phyloP scores from a whole-genome alignment of 2,888 invertebrate species.

The Mactromeris polynyma region DNA sequence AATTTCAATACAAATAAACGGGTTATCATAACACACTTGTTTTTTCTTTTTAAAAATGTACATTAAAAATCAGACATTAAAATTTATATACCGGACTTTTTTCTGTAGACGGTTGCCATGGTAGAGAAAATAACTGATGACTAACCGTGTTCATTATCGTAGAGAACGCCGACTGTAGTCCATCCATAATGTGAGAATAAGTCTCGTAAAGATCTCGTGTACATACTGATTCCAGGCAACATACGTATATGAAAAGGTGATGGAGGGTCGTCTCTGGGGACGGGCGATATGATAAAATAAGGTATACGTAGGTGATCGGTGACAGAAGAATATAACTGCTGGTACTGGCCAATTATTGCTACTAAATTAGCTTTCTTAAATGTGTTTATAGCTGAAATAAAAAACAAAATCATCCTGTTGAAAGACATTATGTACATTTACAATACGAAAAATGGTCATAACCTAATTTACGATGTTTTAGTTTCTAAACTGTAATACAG shows the following conservation, averaged over 20 bases:
- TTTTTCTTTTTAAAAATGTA: too few relatives aligned
- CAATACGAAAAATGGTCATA: not conserved
- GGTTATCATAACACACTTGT: too few relatives aligned
- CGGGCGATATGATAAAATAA: conserved; percentile 81
- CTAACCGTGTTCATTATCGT: conserved; percentile 68
- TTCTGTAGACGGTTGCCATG: too few relatives aligned
- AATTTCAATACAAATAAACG: too few relatives aligned
- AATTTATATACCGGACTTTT: too few relatives aligned
- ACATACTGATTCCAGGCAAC: conserved; percentile 75
- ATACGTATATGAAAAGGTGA: conserved; percentile 76
- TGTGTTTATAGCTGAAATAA: conserved; percentile 62
- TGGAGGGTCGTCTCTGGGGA: conserved; percentile 63
- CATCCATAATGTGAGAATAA: conserved; percentile 78
- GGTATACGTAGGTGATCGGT: conserved; percentile 80
- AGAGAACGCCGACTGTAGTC: conserved; percentile 76
- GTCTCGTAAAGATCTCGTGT: conserved; percentile 76
- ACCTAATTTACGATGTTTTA: not conserved
- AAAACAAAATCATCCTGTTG: not conserved
- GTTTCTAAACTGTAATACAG: not conserved
- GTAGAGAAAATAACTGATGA: not conserved
- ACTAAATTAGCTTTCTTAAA: conserved; percentile 66
- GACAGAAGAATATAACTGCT: conserved; percentile 76
- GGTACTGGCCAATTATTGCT: conserved; percentile 82
- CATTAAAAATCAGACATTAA: too few relatives aligned
- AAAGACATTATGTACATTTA: not conserved